Percentiles rank a stretch among this genome's conserved stretches.
These are phyloP conservation scores for Dinocampus coccinellae DNA, from an alignment of 2,888 invertebrate genomes.

Conservation along the genomic window DNA sequence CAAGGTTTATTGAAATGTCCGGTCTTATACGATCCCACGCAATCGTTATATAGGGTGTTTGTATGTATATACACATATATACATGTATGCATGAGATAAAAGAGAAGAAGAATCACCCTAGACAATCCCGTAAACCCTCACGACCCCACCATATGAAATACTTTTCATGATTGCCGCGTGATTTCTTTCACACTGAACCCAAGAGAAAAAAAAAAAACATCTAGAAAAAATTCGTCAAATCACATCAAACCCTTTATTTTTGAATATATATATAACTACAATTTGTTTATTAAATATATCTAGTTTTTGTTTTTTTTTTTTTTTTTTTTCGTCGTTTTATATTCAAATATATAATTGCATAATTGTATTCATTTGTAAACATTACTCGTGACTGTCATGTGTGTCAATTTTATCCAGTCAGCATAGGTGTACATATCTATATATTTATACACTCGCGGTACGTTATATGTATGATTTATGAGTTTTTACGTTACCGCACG, in stretches of 20 bases:
- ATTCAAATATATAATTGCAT: neutral
- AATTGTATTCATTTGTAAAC: neutral
- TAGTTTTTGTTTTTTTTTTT: too few relatives aligned
- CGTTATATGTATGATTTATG: slow-evolving; percentile 5
- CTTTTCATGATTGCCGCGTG: slow-evolving; percentile 61
- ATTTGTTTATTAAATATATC: too few relatives aligned
- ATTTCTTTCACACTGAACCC: slow-evolving; percentile 47
- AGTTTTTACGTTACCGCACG: neutral
- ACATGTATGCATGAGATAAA: slow-evolving; percentile 40
- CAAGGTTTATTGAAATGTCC: slow-evolving; percentile 67
- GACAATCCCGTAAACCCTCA: slow-evolving; percentile 24
- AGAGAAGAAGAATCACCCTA: slow-evolving; percentile 40
- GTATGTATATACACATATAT: neutral
- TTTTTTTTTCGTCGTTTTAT: too few relatives aligned
- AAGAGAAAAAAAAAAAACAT: neutral
- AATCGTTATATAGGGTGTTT: slow-evolving; percentile 49
- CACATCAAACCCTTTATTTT: too few relatives aligned
- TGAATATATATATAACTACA: too few relatives aligned
- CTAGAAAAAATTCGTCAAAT: too few relatives aligned
- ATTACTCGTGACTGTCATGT: slow-evolving; percentile 22
- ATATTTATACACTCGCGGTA: neutral
- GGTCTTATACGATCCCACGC: slow-evolving; percentile 57
- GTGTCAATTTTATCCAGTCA: slow-evolving; percentile 13
- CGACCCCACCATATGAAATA: slow-evolving; percentile 47
- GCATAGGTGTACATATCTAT: neutral